Conservation (phyloP, 2,797 vertebrate species). For the Cynodonichthys magdalenae region DNA sequence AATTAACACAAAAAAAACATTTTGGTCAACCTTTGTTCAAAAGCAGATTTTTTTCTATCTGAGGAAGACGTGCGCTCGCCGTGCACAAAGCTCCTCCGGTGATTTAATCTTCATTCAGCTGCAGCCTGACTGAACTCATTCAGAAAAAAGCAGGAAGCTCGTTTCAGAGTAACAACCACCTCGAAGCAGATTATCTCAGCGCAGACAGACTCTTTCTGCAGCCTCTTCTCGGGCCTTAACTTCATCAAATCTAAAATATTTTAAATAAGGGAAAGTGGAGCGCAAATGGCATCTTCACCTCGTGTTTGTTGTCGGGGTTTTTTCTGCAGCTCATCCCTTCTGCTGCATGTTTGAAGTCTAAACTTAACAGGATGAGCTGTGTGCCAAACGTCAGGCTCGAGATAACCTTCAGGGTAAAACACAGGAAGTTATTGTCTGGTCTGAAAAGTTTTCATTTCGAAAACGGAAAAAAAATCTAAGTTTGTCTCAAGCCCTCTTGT, state of each 20-base stretch:
- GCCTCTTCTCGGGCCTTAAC: slow-evolving; percentile 17
- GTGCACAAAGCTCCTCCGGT: too few species aligned
- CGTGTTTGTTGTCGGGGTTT: slow-evolving; percentile 59
- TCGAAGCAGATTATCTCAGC: slow-evolving; percentile 18
- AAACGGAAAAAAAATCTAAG: not conserved
- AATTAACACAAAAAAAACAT: too few species aligned
- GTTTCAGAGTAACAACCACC: not conserved
- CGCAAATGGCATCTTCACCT: slow-evolving; percentile 3
- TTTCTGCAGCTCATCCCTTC: slow-evolving; percentile 45
- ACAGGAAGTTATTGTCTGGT: slow-evolving; percentile 36
- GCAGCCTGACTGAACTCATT: too few species aligned
- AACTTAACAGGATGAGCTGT: slow-evolving; percentile 54
- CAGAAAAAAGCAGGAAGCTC: too few species aligned
- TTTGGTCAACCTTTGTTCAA: too few species aligned
- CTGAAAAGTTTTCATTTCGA: slow-evolving; percentile 12
- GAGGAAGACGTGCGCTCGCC: too few species aligned
- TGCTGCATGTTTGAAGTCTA: slow-evolving; percentile 70
- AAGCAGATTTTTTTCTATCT: too few species aligned
- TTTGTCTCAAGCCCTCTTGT: not conserved
- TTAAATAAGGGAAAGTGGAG: too few species aligned
- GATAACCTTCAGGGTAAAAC: slow-evolving; percentile 34
- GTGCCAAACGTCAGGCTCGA: slow-evolving; percentile 53
- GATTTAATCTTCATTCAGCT: too few species aligned
- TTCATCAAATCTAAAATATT: slow-evolving; percentile 6
- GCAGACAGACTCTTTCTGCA: not conserved